These are phyloP conservation scores for Torymus auratus DNA, from an alignment of 2,888 invertebrate species.

Conservation along the genomic window DNA sequence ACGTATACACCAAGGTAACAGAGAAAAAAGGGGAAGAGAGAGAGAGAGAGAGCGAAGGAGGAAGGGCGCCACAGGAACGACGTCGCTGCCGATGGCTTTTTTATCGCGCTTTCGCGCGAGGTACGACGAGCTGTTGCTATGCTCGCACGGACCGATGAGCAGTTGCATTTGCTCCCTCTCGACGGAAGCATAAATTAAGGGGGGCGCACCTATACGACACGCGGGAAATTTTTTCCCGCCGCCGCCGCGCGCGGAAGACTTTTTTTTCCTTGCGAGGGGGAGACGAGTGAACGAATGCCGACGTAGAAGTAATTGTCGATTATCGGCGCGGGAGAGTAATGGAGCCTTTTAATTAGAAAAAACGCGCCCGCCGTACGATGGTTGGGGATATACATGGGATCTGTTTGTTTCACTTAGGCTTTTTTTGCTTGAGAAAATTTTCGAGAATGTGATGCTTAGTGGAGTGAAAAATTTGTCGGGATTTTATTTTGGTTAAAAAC, in stretches of 20 bases:
- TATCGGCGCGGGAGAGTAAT: conserved; percentile 9
- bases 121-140: background rate
- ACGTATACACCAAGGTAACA: background rate
- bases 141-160: background rate
- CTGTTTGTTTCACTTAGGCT: no score
- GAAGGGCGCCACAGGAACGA: background rate
- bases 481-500: no score
- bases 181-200: conserved; percentile 51
- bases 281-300: background rate
- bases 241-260: background rate
- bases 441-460: no score
- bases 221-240: conserved; percentile 24
- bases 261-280: conserved; percentile 6
- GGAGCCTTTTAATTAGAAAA: conserved; percentile 26
- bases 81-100: background rate
- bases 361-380: background rate
- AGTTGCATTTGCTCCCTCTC: conserved; percentile 18
- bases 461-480: no score
- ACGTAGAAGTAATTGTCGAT: conserved; percentile 39
- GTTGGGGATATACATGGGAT: no score
- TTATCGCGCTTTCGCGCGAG: conserved; percentile 45
- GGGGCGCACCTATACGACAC: conserved; percentile 41
- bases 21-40: background rate
- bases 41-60: background rate
- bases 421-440: no score